Conservation (phyloP, 2,888 invertebrate genomes). For the Rhagium mordax region DNA sequence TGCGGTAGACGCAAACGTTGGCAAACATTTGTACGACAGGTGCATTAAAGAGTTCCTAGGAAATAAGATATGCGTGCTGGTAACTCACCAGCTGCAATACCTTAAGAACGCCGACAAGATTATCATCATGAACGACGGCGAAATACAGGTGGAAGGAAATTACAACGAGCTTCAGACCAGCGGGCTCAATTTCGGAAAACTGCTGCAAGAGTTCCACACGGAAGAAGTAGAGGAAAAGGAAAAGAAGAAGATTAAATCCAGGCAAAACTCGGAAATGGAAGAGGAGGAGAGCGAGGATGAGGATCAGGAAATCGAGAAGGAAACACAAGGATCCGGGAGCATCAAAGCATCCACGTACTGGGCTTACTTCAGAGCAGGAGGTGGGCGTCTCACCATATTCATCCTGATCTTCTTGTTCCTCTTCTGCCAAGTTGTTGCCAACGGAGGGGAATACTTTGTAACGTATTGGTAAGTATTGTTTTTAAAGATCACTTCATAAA, state of each 20-base stretch:
- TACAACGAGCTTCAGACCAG: slow-evolving; percentile 70
- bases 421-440: slow-evolving; percentile 75
- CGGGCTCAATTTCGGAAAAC: slow-evolving; percentile 69
- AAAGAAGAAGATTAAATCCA: slow-evolving; percentile 61
- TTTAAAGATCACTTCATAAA: not conserved
- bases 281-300: slow-evolving; percentile 61
- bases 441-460: slow-evolving; percentile 80
- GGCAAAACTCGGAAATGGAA: slow-evolving; percentile 64
- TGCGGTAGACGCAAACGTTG: slow-evolving; percentile 86
- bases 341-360: slow-evolving; percentile 66
- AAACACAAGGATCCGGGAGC: slow-evolving; percentile 61
- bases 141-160: slow-evolving; percentile 70
- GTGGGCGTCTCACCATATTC: slow-evolving; percentile 69
- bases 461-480: slow-evolving; percentile 75
- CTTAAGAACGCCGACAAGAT: slow-evolving; percentile 66
- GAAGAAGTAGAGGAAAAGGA: slow-evolving; percentile 63
- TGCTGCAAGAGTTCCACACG: slow-evolving; percentile 54
- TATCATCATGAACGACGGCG: slow-evolving; percentile 69
- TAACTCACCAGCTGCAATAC: slow-evolving; percentile 82
- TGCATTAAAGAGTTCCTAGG: slow-evolving; percentile 77
- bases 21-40: slow-evolving; percentile 80
- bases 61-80: slow-evolving; percentile 76
- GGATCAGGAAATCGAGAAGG: slow-evolving; percentile 62
- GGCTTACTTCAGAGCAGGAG: slow-evolving; percentile 73
- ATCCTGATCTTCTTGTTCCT: slow-evolving; percentile 71